Evolutionary conservation across 2,797 vertebrate genomes (phyloP), one percentile per base, ranked within the genome.

Genomic region (Thaleichthys pacificus): DNA sequence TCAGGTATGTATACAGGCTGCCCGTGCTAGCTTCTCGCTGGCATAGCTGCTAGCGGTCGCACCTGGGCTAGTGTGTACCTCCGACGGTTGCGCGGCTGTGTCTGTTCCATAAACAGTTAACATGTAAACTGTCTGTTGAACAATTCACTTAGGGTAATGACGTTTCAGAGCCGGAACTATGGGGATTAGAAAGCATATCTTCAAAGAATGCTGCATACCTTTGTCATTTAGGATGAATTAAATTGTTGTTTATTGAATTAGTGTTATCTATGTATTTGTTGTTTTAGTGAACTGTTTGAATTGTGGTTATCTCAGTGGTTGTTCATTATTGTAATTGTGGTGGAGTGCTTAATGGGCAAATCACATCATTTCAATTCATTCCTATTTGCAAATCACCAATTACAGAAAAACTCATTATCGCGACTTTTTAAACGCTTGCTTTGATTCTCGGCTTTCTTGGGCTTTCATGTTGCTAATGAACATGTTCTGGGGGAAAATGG

Each of bases 141-240:
- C 4, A 4, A 30, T 30, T 30, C 28, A 4, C 28, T 30, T 30
- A 28, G 12, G 5, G 9, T 12, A 47, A 47, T 47, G 42, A 47
- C 1, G 42, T 47, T 47, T 47, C 42, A 3, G 42, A 47, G 42
- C 24, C 14, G 1, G 69, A 79, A 80, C 82, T 88, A 83, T 87
- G 88, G 86, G 83, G 89, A 91, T 90, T 91, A 2, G 17, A 87
- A 81, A 42, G 72, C 3, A 56, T 70, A 84, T 84, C 88, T 90
- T 87, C 85, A 87, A 84, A 80, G 78, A 64, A 38, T 17, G 14
- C 1, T 38, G 7, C 78, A 84, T 82, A 91, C 88, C 87, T 90
- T 90, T 89, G 86, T 84, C 85, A 89, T 87, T 91, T 91, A 89
- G 81, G 84, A 85, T 84, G 68, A 83, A 89, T 89, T 75, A 83